Conservation (phyloP, 2,113 vertebrate species). For the Periophthalmodon schlosseri region DNA sequence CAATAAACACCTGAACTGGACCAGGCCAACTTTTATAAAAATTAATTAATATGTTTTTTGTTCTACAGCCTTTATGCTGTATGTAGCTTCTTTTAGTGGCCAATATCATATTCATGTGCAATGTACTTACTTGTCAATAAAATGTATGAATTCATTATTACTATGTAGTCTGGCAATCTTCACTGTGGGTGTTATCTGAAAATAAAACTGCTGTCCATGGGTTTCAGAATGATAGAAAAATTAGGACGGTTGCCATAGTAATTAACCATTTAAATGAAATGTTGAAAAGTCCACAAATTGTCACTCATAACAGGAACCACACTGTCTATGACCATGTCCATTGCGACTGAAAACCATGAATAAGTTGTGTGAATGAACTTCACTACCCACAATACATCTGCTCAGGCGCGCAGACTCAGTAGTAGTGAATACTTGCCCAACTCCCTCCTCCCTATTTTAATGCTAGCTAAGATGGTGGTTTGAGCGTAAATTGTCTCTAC, state of each 20-base stretch:
- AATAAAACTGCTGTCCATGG: too few species aligned
- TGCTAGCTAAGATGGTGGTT: conserved; percentile 84
- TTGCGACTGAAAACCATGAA: neutral
- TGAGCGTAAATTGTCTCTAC: conserved; percentile 78
- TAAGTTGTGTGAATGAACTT: conserved; percentile 34
- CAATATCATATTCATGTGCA: neutral
- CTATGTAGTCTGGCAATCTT: neutral
- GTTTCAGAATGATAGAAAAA: too few species aligned
- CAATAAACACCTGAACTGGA: conserved; percentile 70
- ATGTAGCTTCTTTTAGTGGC: neutral
- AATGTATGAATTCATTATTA: neutral
- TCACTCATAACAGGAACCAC: too few species aligned
- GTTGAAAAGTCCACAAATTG: too few species aligned
- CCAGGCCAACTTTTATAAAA: conserved; percentile 63
- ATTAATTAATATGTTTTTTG: conserved; percentile 45
- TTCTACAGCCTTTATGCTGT: neutral
- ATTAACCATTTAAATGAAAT: too few species aligned
- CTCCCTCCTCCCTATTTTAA: conserved; percentile 80
- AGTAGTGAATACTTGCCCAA: conserved; percentile 64
- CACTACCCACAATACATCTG: conserved; percentile 63
- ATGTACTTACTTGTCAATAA: neutral
- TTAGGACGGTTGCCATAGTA: too few species aligned
- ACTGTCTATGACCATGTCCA: too few species aligned
- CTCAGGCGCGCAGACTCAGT: conserved; percentile 69
- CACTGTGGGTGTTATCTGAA: too few species aligned